A percentile compares a stretch with the other conserved stretches of the same genome.
Conservation (phyloP, 2,797 vertebrate genomes). For the Malacoctenus gilli region DNA sequence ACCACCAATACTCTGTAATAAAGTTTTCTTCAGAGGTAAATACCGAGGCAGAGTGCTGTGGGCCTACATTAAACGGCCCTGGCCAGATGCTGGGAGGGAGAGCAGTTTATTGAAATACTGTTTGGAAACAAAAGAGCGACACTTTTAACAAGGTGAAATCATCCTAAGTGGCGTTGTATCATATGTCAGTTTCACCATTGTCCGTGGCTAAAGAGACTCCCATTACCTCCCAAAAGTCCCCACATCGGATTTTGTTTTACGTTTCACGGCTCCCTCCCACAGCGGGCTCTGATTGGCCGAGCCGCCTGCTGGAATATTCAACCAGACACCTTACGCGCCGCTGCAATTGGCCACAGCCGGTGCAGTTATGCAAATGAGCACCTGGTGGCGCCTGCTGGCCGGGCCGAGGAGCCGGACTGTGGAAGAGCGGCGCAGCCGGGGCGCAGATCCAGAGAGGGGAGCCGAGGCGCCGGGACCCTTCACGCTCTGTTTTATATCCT, state of each 20-base stretch:
- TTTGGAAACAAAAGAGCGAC: conserved; percentile 11
- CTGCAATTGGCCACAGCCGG: conserved; percentile 78
- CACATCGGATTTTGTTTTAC: conserved; percentile 50
- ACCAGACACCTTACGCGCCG: conserved; percentile 71
- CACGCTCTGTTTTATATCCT: neutral
- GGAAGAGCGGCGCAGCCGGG: conserved; percentile 41
- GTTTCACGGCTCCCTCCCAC: conserved; percentile 61
- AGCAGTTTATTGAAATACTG: conserved; percentile 17
- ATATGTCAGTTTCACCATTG: conserved; percentile 53
- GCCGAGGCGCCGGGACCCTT: neutral
- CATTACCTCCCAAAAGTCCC: conserved; percentile 32
- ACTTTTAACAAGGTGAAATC: conserved; percentile 53
- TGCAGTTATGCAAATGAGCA: conserved; percentile 87
- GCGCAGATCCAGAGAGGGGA: conserved; percentile 17
- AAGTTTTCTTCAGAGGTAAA: conserved; percentile 70
- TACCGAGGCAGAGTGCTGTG: conserved; percentile 44
- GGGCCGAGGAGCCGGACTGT: conserved; percentile 36
- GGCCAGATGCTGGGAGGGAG: conserved; percentile 34
- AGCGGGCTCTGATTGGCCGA: conserved; percentile 69
- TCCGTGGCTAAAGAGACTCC: conserved; percentile 51
- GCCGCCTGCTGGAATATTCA: conserved; percentile 62
- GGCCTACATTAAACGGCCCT: conserved; percentile 29
- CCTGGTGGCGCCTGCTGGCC: conserved; percentile 80
- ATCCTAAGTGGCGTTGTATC: conserved; percentile 52
- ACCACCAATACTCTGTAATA: conserved; percentile 77